Base-by-base conservation (phyloP, 2,113 vertebrate genomes). In the Sceloporus tristichus region DNA sequence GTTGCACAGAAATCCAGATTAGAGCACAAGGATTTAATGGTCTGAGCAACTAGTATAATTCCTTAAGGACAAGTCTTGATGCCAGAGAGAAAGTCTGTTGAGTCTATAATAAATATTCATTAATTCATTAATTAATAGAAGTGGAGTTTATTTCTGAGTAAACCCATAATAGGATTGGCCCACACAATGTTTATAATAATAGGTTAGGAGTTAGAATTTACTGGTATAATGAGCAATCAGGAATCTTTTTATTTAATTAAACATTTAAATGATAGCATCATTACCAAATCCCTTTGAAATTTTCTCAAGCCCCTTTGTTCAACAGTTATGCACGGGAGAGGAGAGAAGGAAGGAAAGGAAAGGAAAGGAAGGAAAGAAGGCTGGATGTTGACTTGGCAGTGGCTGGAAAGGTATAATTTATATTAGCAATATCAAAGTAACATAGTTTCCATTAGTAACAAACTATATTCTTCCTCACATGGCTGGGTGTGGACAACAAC, bases 371-470 rank as follows among this genome's bases (percentile, higher is more conserved):
- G 59, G 59, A 62, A 62, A 3, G 59, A 18, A 19, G 59, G 11
- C 18, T 62, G 13, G 59, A 4, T 62, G 13, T 18, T 62, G 59
- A 62, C 13, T 62, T 4, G 59, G 9, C 34, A 68, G 59, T 13
- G 4, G 21, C 11, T 81, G 42, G 0, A 38, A 7, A 75, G 53
- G 62, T 62, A 66, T 82, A n/a, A 75, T 18, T 87, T 70, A 66
- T 16, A 56, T 88, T 83, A 83, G 42, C 40, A 21, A 88, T 23
- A 66, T 74, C 71, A 83, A 88, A 88, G 14, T 83, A 62, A 77
- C 59, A 77, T 73, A 23, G 66, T 56, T 71, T 38, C 70, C 65
- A 77, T 34, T 79, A 79, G 5, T n/a, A 70, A 54, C 13, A n/a
- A 53, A 54, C 25, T 66, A 23, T 68, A 29, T 77, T 53, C 11